Base-by-base conservation (phyloP, 1,140 invertebrate species). In the Halesus radiatus region DNA sequence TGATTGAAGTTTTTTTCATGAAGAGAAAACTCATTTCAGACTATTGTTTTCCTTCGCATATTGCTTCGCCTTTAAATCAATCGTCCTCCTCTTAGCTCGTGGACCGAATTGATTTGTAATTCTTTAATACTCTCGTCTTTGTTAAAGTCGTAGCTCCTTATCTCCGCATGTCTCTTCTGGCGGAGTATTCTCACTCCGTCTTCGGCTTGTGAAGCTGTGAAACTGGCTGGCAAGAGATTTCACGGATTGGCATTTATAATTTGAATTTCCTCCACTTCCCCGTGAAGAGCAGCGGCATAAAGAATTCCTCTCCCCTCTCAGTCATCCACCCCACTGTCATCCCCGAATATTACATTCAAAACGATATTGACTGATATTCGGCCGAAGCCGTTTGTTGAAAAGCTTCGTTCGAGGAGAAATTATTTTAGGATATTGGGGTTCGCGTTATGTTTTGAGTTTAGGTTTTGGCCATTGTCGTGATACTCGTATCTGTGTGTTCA, bases 191-290 rank as follows among this genome's bases (percentile, higher is more conserved):
- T 66, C 50, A 18, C 13, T 45, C 60, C 60, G n/a, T 29, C 3
- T 2, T 66, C 29, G 29, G 37, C 54, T 58, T 54, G 23, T 50
- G n/a, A 16, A 18, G 56, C 53, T 77, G 45, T 58, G 32, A 74
- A 64, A 26, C 32, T 50, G 68, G 18, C 29, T 18, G 26, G 18
- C 50, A n/a, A 54, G 58, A 73, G 77, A 79, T 79, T 81, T 76
- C 74, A 20, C 80, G 68, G 76, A 81, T 81, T 76, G 76, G 76
- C 56, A 58, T 73, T 79, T 70, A 77, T 70, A 56, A 81, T 76
- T 81, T 81, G 76, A 52, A 58, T 76, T 45, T 68, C 66, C 58
- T 20, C 50, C 22, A 32, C 52, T 72, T 68, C 15, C 62, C 18
- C 23, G 18, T 18, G 54, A 56, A 56, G 54, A 56, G 20, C 54